These are phyloP conservation scores for Agrotis clavis DNA, from an alignment of 2,888 invertebrate species.

Conservation along the genomic window DNA sequence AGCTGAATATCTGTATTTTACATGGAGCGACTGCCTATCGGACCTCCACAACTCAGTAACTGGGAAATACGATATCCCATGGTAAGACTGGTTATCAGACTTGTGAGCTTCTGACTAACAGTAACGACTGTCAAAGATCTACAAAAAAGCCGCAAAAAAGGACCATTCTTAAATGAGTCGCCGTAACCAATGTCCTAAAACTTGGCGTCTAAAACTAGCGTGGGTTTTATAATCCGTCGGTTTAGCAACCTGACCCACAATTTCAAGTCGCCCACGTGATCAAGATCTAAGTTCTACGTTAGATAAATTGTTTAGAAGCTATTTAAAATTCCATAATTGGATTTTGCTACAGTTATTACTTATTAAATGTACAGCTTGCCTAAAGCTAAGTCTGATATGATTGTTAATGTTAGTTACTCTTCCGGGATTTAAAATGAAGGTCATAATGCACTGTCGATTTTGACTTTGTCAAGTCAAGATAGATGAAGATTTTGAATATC, in stretches of 20 bases:
- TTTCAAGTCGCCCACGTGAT: constrained; percentile 45
- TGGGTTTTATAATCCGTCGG: constrained; percentile 39
- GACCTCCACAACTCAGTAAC: too few relatives aligned
- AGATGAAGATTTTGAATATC: too few relatives aligned
- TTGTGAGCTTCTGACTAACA: too few relatives aligned
- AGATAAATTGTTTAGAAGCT: constrained; percentile 31
- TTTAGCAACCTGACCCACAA: constrained; percentile 44
- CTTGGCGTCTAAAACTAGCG: constrained; percentile 19
- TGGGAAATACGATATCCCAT: too few relatives aligned
- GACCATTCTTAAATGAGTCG: too few relatives aligned
- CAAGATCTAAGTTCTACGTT: constrained; percentile 39
- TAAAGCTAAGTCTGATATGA: not conserved
- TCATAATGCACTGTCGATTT: too few relatives aligned
- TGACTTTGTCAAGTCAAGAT: too few relatives aligned
- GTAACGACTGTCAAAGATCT: not conserved
- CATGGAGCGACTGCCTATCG: too few relatives aligned
- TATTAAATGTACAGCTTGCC: constrained; percentile 5
- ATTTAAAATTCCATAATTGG: constrained; percentile 48
- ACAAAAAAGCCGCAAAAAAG: not conserved
- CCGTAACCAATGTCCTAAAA: constrained; percentile 41
- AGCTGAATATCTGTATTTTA: too few relatives aligned
- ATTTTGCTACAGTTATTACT: constrained; percentile 27
- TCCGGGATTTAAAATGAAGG: too few relatives aligned
- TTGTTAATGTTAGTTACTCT: not conserved
- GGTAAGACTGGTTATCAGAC: too few relatives aligned